These are phyloP conservation scores for Helicoverpa armigera DNA, from an alignment of 1,140 invertebrate genomes.

Conservation along the genomic window DNA sequence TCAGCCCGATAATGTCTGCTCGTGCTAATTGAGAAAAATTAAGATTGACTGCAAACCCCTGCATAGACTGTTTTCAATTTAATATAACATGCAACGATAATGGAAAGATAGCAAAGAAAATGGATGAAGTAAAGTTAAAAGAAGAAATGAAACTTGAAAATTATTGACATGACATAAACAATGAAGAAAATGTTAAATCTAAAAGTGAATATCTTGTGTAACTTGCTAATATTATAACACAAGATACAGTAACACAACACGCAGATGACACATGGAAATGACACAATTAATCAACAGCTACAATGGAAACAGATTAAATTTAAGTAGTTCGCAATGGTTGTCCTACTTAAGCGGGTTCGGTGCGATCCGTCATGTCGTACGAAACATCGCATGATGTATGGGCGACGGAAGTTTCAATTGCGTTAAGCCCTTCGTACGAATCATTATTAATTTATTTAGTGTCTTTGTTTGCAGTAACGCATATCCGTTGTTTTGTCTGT, in stretches of 20 bases:
- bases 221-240: neutral
- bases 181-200: neutral
- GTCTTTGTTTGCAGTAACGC: conserved; percentile 60
- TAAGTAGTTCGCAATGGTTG: conserved; percentile 18
- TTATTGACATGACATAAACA: neutral
- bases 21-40: conserved; percentile 30
- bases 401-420: conserved; percentile 72
- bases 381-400: conserved; percentile 59
- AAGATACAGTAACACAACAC: neutral
- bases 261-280: conserved; percentile 11
- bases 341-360: conserved; percentile 26
- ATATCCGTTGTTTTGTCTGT: conserved; percentile 55
- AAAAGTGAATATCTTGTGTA: neutral
- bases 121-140: neutral
- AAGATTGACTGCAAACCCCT: conserved; percentile 15
- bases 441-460: conserved; percentile 66
- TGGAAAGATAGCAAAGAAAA: neutral
- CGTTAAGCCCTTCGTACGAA: conserved; percentile 68
- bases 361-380: conserved; percentile 43
- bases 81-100: neutral
- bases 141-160: neutral
- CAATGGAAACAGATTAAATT: conserved; percentile 32
- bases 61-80: neutral
- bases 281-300: conserved; percentile 42
- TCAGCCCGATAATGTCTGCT: conserved; percentile 10